Evolutionary conservation across 2,113 vertebrate species (phyloP), one percentile per base, ranked within the genome.

Genomic region (Anguilla rostrata): DNA sequence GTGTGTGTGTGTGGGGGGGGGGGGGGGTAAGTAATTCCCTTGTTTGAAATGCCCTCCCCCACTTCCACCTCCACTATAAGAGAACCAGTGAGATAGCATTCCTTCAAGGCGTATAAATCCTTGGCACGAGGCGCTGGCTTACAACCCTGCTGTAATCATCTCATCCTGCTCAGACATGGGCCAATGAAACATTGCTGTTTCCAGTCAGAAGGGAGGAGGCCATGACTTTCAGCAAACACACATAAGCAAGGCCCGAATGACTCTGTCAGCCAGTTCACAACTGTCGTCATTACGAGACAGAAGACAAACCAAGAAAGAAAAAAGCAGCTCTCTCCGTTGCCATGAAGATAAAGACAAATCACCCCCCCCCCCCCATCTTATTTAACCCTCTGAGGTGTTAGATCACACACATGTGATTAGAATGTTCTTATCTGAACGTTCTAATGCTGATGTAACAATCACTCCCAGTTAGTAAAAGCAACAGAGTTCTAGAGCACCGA

Each of bases 91-190:
- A 53, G 66, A 43, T 87, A 78, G 79, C 78, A 20, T 71, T 34
- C 78, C 82, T 79, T 89, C 56, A 78, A 75, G 53, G 26, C 53
- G 78, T 84, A 83, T 88, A 90, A 92, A 92, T 91, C 89, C 39
- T 79, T 87, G 88, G 89, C 87, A 91, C 89, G 86, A 87, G 87
- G 89, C 89, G 83, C 63, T 84, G 66, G 71, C 83, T 86, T 91
- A 87, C 86, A 39, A 81, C 86, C 92, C 39, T 79, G 87, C 89
- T 88, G 87, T 94, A 96, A 95, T 96, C 93, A 95, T 92, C 88
- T 87, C 91, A 91, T 95, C 93, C 87, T 66, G 84, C 71, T 85
- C 81, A 90, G 91, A 91, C 89, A 90, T 8, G 90, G 90, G 87
- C 89, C 88, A 90, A 86, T 84, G 89, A 84, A 94, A 84, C 89